Evolutionary conservation across 2,797 vertebrate genomes (phyloP), one percentile per base, ranked within the genome.

Genomic region (Spheniscus humboldti): DNA sequence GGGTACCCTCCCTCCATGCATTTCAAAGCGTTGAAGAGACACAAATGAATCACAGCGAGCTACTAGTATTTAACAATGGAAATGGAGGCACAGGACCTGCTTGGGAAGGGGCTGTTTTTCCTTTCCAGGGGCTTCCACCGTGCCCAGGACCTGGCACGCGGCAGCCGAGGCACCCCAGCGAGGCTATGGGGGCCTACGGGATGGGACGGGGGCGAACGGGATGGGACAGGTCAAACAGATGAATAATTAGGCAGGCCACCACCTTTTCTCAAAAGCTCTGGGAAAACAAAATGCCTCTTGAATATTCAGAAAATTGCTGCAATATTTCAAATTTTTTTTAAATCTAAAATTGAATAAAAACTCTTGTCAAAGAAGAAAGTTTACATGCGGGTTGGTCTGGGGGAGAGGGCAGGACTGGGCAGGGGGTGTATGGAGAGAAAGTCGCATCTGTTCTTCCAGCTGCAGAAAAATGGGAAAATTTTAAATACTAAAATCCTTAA

Each of bases 1-100:
- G 3, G 27, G 15, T 20, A 56, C 52, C 47, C 13, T 50, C 67
- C 56, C 59, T 62, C 50, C 39, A 19, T 0, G 0, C 0, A 0
- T 41, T 62, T 67, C 74, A 28, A 55, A 84, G 74, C 4, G 20
- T 45, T 79, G 35, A 47, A 7, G 33, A 68, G 62, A 17, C 30
- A 19, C 3, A 60, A 72, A 33, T 9, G 22, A 85, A 62, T 9
- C 64, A 28, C 30, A 30, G 64, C 1, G 6, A 56, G 39, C 15
- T 43, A 16, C 27, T 18, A 22, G 5, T 13, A 25, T 37, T 35
- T 45, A 47, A 5, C 37, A n/a, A n/a, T 11, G 50, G 56, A n/a
- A 53, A 55, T 3, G 17, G 11, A 63, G 31, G 45, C 39, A 43
- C 48, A 68, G 30, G n/a, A 67, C 7, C 48, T 57, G 10, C 66